Conservation (phyloP, 2,888 invertebrate genomes). For the Rapana venosa region DNA sequence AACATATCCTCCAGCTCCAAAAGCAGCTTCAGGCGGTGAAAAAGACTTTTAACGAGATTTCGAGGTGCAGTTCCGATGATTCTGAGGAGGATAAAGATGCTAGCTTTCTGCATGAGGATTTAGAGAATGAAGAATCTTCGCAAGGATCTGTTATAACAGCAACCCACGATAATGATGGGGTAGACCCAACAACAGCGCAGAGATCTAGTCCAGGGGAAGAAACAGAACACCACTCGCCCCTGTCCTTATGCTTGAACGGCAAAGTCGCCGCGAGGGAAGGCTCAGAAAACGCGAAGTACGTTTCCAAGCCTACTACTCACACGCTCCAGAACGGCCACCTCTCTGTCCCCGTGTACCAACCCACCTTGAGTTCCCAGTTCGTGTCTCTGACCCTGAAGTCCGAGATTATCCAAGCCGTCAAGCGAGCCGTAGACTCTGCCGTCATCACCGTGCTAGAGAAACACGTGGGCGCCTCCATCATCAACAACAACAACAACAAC, state of each 20-base stretch:
- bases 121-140: background rate
- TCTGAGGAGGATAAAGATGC: background rate
- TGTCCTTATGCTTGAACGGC: background rate
- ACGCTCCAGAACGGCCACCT: conserved; percentile 45
- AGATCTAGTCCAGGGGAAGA: conserved; percentile 20
- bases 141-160: background rate
- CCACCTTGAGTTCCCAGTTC: background rate
- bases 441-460: conserved; percentile 59
- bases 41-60: conserved; percentile 34
- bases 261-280: background rate
- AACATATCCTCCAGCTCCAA: conserved; percentile 91
- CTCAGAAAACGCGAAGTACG: conserved; percentile 28
- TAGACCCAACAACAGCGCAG: background rate
- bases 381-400: conserved; percentile 85
- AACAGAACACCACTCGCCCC: background rate
- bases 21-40: conserved; percentile 91
- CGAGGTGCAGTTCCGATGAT: background rate
- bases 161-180: background rate
- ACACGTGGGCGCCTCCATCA: conserved; percentile 19
- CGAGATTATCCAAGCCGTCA: conserved; percentile 83
- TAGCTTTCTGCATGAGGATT: background rate
- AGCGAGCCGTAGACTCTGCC: conserved; percentile 63
- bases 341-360: background rate
- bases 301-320: conserved; percentile 19
- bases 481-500: conserved; percentile 5